Evolutionary conservation across 1,140 invertebrate genomes (phyloP).

Genomic region (Penaeus vannamei): DNA sequence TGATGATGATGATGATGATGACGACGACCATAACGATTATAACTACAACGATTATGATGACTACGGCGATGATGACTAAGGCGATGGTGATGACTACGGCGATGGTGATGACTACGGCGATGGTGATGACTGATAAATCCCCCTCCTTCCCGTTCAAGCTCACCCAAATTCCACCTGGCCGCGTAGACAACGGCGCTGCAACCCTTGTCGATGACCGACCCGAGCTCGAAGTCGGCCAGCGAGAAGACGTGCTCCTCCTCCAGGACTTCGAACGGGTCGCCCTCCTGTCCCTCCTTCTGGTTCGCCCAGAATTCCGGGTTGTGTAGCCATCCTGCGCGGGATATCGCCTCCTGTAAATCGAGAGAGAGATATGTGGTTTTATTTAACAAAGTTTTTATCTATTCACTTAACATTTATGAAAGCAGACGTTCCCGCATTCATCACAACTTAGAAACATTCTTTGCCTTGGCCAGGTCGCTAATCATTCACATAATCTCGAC

Average conservation of each 20-base stretch:
- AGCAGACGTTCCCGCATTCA: too few relatives aligned
- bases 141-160: neutral
- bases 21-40: too few relatives aligned
- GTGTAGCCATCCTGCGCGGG: conserved; percentile 55
- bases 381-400: neutral
- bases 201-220: conserved; percentile 83
- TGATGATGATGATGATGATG: too few relatives aligned
- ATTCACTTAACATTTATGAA: too few relatives aligned
- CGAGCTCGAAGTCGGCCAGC: conserved; percentile 80
- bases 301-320: conserved; percentile 54
- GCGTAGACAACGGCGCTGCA: conserved; percentile 87
- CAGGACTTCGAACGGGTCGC: neutral
- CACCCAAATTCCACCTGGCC: conserved; percentile 74
- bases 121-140: too few relatives aligned
- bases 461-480: too few relatives aligned
- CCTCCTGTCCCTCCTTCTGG: neutral
- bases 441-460: too few relatives aligned
- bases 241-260: conserved; percentile 51
- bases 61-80: too few relatives aligned
- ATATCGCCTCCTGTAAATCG: conserved; percentile 41
- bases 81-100: too few relatives aligned
- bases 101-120: too few relatives aligned
- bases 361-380: neutral
- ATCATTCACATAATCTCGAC: too few relatives aligned
- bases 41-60: too few relatives aligned